These are phyloP conservation scores for Diplodus puntazzo DNA, from an alignment of 2,797 vertebrate species.

Conservation along the genomic window DNA sequence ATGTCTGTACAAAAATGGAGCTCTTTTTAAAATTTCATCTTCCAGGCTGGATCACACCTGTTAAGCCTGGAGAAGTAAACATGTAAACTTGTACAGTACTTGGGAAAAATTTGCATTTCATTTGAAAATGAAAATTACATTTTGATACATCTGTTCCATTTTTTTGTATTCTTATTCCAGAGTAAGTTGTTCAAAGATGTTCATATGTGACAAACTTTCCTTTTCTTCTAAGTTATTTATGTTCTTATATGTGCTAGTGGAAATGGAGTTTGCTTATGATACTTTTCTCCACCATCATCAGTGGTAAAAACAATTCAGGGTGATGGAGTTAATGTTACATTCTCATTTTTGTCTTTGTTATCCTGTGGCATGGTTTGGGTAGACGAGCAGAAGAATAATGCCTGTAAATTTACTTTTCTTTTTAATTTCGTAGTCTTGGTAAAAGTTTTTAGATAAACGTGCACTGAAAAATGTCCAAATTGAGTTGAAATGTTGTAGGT, in stretches of 20 bases:
- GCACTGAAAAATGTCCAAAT: slow-evolving; percentile 97
- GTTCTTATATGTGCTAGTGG: slow-evolving; percentile 88
- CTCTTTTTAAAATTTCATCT: slow-evolving; percentile 67
- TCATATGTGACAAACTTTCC: slow-evolving; percentile 79
- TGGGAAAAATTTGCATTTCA: slow-evolving; percentile 88
- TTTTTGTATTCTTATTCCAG: slow-evolving; percentile 88
- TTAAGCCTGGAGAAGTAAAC: slow-evolving; percentile 81
- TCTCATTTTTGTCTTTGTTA: slow-evolving; percentile 88
- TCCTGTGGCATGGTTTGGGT: slow-evolving; percentile 94
- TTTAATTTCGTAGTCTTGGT: slow-evolving; percentile 95
- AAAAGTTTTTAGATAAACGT: slow-evolving; percentile 92
- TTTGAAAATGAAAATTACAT: slow-evolving; percentile 89
- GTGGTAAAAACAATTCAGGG: slow-evolving; percentile 90
- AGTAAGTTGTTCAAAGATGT: slow-evolving; percentile 81
- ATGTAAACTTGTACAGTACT: slow-evolving; percentile 99
- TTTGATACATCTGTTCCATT: slow-evolving; percentile 96
- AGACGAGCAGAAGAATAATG: slow-evolving; percentile 85
- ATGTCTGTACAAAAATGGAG: slow-evolving; percentile 86
- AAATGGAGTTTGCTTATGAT: slow-evolving; percentile 89
- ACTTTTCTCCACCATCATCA: slow-evolving; percentile 89
- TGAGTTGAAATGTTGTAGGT: slow-evolving; percentile 95
- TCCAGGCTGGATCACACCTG: slow-evolving; percentile 51
- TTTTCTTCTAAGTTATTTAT: slow-evolving; percentile 82
- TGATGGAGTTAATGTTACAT: slow-evolving; percentile 86
- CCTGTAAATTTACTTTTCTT: slow-evolving; percentile 85